Base-by-base conservation (phyloP, 1,140 invertebrate species). In the Apolygus lucorum region DNA sequence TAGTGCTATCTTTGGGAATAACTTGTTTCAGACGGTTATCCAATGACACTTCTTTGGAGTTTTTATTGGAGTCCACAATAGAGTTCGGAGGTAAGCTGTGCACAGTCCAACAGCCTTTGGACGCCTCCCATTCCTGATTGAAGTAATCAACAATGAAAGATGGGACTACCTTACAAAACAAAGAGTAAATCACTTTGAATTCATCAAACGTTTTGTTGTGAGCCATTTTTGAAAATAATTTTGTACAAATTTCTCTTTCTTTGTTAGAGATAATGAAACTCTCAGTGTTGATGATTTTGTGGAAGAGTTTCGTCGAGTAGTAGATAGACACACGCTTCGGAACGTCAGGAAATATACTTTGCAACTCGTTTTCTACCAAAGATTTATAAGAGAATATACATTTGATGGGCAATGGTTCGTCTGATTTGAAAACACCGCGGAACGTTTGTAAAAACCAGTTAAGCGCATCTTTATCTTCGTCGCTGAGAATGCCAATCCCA, bases 121-220 rank as follows among this genome's bases (percentile, higher is more conserved):
- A 24, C 29, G n/a, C 11, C n/a, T 66, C 64, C 64, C 64, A 66
- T 2, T 66, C 64, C n/a, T 66, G n/a, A 34, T 66, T 34, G 28
- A 66, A 66, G 21, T 66, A 66, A 29, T 66, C 27, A n/a, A 66
- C 27, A 17, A 66, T 21, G 64, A 28, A 29, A 1, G 29, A 21
- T 1, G 64, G 64, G 13, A 28, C 64, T 17, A 66, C 27, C 34
- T 66, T 66, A 24, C 17, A 66, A 29, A 66, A 66, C 4, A 66
- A 8, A 1, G 64, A 28, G n/a, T 66, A 66, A 34, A 28, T 29
- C 4, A 34, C 17, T 42, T 66, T 66, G 24, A 29, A 66, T 28
- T 66, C 64, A 4, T 28, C 27, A n/a, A 66, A 34, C 64, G 64
- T 29, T 66, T 66, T 66, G 2, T 28, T 21, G 25, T 66, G 64